Percentiles rank a stretch among this genome's conserved stretches.
phyloP scores from a whole-genome alignment of 2,888 invertebrate genomes.

The Euclidia mi region DNA sequence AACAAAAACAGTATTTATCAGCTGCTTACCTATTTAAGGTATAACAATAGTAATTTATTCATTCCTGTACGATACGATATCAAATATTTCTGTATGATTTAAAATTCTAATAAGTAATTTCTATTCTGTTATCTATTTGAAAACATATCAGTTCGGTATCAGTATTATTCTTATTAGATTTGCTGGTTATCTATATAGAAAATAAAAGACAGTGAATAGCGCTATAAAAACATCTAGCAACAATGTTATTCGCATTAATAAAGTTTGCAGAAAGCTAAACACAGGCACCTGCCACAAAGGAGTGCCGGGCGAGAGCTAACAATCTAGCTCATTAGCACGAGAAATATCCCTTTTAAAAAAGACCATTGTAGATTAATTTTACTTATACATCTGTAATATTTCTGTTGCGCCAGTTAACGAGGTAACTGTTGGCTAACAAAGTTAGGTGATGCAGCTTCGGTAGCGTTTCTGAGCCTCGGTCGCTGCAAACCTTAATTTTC shows the following conservation, averaged over 20 bases:
- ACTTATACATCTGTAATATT: conserved; percentile 78
- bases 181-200: not conserved
- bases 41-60: conserved; percentile 24
- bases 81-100: conserved; percentile 20
- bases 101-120: conserved; percentile 22
- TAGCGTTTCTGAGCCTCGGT: conserved; percentile 68
- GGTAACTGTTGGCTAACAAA: conserved; percentile 83
- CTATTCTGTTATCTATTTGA: conserved; percentile 5
- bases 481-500: conserved; percentile 80
- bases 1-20: conserved; percentile 27
- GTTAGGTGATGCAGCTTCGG: conserved; percentile 78
- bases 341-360: conserved; percentile 71
- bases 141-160: not conserved
- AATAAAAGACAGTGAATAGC: not conserved
- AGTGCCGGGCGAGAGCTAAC: conserved; percentile 65
- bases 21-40: conserved; percentile 25
- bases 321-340: conserved; percentile 82
- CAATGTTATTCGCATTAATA: conserved; percentile 61
- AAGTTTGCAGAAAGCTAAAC: conserved; percentile 68
- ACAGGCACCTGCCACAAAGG: conserved; percentile 71
- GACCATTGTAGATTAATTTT: conserved; percentile 78
- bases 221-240: conserved; percentile 17
- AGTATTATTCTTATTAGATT: conserved; percentile 2
- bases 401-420: conserved; percentile 79
- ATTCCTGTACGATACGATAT: conserved; percentile 29